Base-by-base conservation (phyloP, 2,888 invertebrate genomes). In the Heliconius hortense region DNA sequence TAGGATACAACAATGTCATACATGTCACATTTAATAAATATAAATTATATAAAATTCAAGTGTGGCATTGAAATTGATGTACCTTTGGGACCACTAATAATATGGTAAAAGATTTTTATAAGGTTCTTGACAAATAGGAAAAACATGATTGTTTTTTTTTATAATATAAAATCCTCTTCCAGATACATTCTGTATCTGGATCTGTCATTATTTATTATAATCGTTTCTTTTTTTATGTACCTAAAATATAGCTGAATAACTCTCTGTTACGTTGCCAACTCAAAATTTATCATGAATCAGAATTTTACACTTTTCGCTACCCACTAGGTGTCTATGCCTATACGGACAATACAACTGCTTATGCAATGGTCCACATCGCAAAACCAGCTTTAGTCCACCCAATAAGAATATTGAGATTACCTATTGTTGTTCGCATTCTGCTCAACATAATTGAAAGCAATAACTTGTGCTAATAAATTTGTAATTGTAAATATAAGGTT, bases 331-430 rank as follows among this genome's bases (percentile, higher is more conserved):
- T 81, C 82, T 81, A 80, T 71, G 81, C 81, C 82, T 81, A 80
- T 71, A 28, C 63, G 84, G 82, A 82, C 82, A 84, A 85, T 85
- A 84, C 89, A 88, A 87, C 84, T 86, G 85, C 88, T 90, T 90
- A 90, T 90, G 89, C 90, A 91, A 91, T 86, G 87, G 85, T 87
- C 86, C 86, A 87, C 84, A 83, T 85, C 87, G 87, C 85, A 85
- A 87, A 78, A 78, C 78, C 76, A 77, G 79, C 80, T 77, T 67
- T 73, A 77, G 78, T 75, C 76, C 76, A 76, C 78, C 73, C 75
- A 78, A 79, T 79, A 77, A 76, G 77, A 77, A 78, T 75, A 79
- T 78, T 79, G 75, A 77, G 73, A 78, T 78, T 78, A 71, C 75
- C 78, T 73, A 79, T 79, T 79, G 78, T 79, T 78, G 62, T 75